Percentiles rank a stretch among this genome's conserved stretches.
phyloP scores from a whole-genome alignment of 2,113 vertebrate genomes.

The Otolemur garnettii region DNA sequence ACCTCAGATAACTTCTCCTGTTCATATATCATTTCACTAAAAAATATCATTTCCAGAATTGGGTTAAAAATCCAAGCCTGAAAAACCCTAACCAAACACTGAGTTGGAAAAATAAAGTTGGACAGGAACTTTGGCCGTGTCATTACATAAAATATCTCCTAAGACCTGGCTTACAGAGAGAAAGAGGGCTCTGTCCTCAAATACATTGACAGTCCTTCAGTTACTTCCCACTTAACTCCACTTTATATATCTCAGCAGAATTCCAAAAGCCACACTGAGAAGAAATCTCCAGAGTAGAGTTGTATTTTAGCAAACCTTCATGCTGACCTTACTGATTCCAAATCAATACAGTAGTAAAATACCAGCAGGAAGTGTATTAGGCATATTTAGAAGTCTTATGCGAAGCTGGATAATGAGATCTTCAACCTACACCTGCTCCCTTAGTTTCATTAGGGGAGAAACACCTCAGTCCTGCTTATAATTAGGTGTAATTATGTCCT shows the following conservation, averaged over 20 bases:
- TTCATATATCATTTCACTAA: not conserved
- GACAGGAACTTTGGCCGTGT: not conserved
- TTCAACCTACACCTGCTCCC: slow-evolving; percentile 62
- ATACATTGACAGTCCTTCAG: not conserved
- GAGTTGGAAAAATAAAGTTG: slow-evolving; percentile 40
- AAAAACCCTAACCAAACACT: not conserved
- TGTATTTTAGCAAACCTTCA: slow-evolving; percentile 61
- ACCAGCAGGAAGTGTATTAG: slow-evolving; percentile 42
- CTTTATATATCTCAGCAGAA: slow-evolving; percentile 71
- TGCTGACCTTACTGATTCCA: slow-evolving; percentile 37
- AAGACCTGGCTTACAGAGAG: not conserved
- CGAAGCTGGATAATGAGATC: slow-evolving; percentile 62
- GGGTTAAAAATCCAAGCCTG: not conserved
- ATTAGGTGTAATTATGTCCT: slow-evolving; percentile 79
- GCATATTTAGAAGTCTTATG: slow-evolving; percentile 72
- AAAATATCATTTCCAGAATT: slow-evolving; percentile 38
- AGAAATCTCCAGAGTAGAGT: slow-evolving; percentile 48
- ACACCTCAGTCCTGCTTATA: slow-evolving; percentile 55
- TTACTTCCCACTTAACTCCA: slow-evolving; percentile 44
- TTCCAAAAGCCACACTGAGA: slow-evolving; percentile 51
- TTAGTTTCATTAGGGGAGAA: slow-evolving; percentile 74
- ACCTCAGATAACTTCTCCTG: not conserved
- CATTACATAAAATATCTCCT: slow-evolving; percentile 43
- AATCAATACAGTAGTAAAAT: slow-evolving; percentile 73
- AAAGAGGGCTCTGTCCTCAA: not conserved